Evolutionary conservation across 2,797 vertebrate species (phyloP).

Genomic region (Astyanax mexicanus): DNA sequence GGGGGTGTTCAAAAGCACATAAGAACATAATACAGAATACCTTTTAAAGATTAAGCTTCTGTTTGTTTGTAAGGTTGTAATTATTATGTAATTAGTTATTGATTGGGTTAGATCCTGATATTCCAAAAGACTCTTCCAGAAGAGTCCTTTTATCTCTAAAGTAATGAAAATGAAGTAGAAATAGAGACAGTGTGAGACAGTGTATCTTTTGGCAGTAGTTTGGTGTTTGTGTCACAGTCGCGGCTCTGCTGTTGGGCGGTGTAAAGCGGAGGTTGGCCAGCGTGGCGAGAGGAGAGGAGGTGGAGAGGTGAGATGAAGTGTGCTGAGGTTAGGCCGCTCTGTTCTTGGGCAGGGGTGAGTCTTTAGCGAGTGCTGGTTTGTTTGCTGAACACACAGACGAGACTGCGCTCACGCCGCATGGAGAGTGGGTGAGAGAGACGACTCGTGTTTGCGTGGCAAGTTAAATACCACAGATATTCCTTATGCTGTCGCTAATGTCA

Average conservation of each 20-base stretch:
- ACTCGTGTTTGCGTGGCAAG: constrained; percentile 15
- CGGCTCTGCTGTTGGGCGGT: not conserved
- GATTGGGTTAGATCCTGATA: no score
- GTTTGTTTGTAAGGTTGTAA: no score
- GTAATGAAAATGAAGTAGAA: no score
- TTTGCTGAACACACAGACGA: constrained; percentile 23
- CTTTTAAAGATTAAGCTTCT: no score
- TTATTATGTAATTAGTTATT: no score
- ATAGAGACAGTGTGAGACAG: no score
- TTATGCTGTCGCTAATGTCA: not conserved
- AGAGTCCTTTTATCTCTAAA: no score
- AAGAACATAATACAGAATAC: no score
- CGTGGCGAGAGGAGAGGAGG: not conserved
- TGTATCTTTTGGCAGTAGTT: no score
- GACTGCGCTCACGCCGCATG: not conserved
- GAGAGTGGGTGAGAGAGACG: constrained; percentile 10
- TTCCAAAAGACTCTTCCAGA: no score
- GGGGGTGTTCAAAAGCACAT: no score
- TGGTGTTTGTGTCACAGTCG: not conserved
- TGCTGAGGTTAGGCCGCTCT: not conserved
- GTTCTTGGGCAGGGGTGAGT: constrained; percentile 4
- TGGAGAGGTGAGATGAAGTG: not conserved
- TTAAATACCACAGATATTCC: not conserved
- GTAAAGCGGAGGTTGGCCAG: not conserved
- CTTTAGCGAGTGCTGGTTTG: not conserved